Evolutionary conservation across 2,888 invertebrate genomes (phyloP).

Genomic region (Noctua pronuba): DNA sequence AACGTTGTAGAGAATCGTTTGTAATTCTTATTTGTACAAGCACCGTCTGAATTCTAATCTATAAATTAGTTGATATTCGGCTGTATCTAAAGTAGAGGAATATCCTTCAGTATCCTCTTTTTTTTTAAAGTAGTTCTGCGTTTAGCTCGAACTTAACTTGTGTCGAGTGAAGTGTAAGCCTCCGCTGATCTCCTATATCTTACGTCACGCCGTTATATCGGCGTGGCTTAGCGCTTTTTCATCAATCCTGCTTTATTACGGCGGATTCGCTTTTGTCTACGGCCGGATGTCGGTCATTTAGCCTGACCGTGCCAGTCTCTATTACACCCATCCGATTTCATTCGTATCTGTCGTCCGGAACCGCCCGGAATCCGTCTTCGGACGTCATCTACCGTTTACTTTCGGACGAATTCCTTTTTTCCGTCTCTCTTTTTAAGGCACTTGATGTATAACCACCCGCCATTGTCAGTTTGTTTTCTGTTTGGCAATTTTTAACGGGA

Average conservation of each 20-base stretch:
- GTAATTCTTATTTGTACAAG: background rate
- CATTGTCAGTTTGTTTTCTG: constrained; percentile 88
- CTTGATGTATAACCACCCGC: constrained; percentile 85
- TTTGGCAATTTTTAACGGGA: constrained; percentile 90
- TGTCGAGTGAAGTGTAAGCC: constrained; percentile 8
- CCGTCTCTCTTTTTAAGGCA: constrained; percentile 82
- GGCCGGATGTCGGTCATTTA: constrained; percentile 89
- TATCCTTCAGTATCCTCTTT: background rate
- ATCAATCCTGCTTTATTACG: constrained; percentile 91
- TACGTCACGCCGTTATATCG: constrained; percentile 83
- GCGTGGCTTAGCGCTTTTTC: constrained; percentile 91
- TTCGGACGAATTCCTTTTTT: constrained; percentile 78
- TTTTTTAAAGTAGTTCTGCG: background rate
- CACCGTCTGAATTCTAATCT: too few relatives aligned
- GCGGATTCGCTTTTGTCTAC: constrained; percentile 89
- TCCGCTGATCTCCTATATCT: constrained; percentile 68
- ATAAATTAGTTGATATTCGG: background rate
- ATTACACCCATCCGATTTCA: constrained; percentile 88
- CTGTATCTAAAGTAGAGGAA: background rate
- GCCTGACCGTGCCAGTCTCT: constrained; percentile 86
- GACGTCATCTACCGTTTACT: constrained; percentile 83
- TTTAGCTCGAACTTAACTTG: background rate
- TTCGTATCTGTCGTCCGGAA: constrained; percentile 87
- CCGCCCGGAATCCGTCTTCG: constrained; percentile 85
- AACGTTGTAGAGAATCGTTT: background rate